A percentile compares a stretch with the other conserved stretches of the same genome.
Conservation (phyloP, 2,888 invertebrate genomes). For the Hymenopus coronatus region DNA sequence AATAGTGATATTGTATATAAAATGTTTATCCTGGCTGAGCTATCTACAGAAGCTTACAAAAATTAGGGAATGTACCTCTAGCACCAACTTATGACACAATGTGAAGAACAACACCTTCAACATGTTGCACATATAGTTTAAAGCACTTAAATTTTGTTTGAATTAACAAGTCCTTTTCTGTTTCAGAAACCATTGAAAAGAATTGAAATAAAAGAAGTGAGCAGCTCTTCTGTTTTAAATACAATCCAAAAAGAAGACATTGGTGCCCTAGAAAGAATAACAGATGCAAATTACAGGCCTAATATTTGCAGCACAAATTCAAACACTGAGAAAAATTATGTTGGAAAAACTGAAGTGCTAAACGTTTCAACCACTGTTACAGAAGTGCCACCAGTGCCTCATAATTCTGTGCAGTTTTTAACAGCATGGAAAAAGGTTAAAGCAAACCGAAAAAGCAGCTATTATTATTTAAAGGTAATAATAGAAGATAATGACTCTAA, state of each 20-base stretch:
- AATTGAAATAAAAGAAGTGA: conserved; percentile 50
- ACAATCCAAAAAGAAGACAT: not conserved
- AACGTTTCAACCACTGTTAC: not conserved
- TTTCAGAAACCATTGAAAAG: conserved; percentile 57
- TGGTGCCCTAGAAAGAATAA: not conserved
- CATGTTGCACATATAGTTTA: too few species aligned
- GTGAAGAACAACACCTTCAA: too few species aligned
- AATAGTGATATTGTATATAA: too few species aligned
- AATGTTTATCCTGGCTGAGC: too few species aligned
- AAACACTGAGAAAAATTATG: not conserved
- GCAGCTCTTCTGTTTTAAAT: conserved; percentile 40
- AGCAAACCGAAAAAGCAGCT: conserved; percentile 51
- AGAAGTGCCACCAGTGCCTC: conserved; percentile 51
- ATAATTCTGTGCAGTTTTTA: conserved; percentile 65
- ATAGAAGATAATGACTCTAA: not conserved
- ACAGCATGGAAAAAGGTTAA: conserved; percentile 59
- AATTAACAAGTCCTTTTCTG: not conserved
- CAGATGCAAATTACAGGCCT: not conserved
- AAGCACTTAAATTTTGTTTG: not conserved
- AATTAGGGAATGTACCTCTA: too few species aligned
- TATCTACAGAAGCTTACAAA: too few species aligned
- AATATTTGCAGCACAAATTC: not conserved
- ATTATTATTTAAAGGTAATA: conserved; percentile 60
- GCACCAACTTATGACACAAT: too few species aligned
- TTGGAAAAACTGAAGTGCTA: not conserved